Base-by-base conservation (phyloP, 1,140 invertebrate genomes). In the Plectus sambesii region DNA sequence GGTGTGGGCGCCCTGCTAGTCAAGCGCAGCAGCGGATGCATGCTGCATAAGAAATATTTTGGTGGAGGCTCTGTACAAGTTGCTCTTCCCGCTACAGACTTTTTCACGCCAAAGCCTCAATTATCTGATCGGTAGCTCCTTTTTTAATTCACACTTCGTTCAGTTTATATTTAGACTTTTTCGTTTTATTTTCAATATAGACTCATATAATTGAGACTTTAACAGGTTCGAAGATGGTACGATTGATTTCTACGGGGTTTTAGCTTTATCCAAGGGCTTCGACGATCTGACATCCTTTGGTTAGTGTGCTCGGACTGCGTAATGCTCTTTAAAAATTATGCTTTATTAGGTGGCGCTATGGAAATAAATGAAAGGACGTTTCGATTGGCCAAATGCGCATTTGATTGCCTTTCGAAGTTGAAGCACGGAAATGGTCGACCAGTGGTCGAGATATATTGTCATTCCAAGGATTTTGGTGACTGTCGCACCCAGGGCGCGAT, bases 141-240 rank as follows among this genome's bases (percentile, higher is more conserved):
- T 12, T 73, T 79, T 68, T 80, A 86, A n/a, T n/a, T n/a, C n/a
- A n/a, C n/a, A n/a, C n/a, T n/a, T n/a, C n/a, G 12, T n/a, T n/a
- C n/a, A n/a, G n/a, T n/a, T n/a, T n/a, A n/a, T 55, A 35, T 12
- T 47, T 12, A 27, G 56, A 71, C 30, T 58, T 62, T 66, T 60
- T 55, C 50, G 15, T 56, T 51, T 38, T 26, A 50, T 42, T 61
- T 37, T 6, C 6, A 30, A 46, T 47, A 8, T 47, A 1, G 6
- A 15, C 22, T 6, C 37, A 5, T 41, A 42, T 22, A 46, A n/a
- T 46, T 42, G 37, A 15, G 29, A 56, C 20, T 52, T 36, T 66
- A 74, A 2, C 68, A 88, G 86, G 61, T 89, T 89, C 75, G 88
- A 96, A 76, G 87, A 93, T 77, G 90, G 90, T 8, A 93, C 90